Percentiles rank a stretch among this genome's conserved stretches.
Evolutionary conservation across 2,797 vertebrate species (phyloP).

Genomic region (Tapera naevia): DNA sequence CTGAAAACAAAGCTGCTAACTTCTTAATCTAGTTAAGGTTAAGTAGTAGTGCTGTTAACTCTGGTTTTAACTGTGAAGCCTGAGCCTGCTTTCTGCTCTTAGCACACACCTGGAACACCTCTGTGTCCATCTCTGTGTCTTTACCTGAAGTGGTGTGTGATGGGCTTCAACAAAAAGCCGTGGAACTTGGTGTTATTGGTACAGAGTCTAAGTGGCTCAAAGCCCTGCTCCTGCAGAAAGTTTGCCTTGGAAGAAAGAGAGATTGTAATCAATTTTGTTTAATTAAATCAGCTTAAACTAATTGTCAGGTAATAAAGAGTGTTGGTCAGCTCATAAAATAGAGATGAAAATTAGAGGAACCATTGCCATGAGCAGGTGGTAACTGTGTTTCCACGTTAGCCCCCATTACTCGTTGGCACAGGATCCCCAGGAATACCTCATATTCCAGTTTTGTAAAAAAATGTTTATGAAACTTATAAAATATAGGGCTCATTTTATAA

Average conservation of each 20-base stretch:
- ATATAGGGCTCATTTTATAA: conserved; percentile 61
- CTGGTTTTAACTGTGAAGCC: neutral
- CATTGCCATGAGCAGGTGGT: conserved; percentile 68
- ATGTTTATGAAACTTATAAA: conserved; percentile 72
- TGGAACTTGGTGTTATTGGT: neutral
- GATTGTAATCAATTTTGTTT: conserved; percentile 20
- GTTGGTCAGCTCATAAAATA: conserved; percentile 62
- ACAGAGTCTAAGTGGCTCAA: neutral
- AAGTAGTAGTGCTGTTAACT: neutral
- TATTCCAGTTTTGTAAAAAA: conserved; percentile 26
- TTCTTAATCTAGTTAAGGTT: neutral
- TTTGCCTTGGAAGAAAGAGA: neutral
- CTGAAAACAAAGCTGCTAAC: neutral
- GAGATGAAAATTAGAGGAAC: conserved; percentile 59
- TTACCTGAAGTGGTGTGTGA: neutral
- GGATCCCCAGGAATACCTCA: conserved; percentile 44
- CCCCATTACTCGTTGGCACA: conserved; percentile 64
- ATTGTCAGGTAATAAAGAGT: conserved; percentile 66
- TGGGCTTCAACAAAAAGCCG: neutral
- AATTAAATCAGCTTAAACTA: conserved; percentile 65
- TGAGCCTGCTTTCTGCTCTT: neutral
- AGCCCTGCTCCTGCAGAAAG: neutral
- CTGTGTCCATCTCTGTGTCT: neutral
- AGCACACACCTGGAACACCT: neutral
- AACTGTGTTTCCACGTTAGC: conserved; percentile 69